Evolutionary conservation across 2,888 invertebrate genomes (phyloP).

Genomic region (Drosophila falleni): DNA sequence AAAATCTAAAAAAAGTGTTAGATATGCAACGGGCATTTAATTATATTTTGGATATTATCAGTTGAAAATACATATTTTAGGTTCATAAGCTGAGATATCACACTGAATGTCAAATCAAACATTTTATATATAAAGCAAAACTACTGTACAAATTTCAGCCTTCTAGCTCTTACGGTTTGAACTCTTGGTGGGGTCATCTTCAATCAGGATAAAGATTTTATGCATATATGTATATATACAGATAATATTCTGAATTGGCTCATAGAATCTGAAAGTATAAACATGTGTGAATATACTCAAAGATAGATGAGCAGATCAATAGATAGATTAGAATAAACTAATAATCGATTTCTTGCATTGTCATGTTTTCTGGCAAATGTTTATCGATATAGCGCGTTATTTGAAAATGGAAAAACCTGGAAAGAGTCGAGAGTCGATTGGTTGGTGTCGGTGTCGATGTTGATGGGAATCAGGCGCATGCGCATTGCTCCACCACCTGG

Average conservation of each 20-base stretch:
- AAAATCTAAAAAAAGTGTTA: not conserved
- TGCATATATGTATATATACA: too few relatives aligned
- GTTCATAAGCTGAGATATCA: too few relatives aligned
- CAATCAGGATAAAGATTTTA: not conserved
- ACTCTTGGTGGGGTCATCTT: not conserved
- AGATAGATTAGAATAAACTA: not conserved
- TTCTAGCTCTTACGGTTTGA: too few relatives aligned
- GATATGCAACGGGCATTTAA: not conserved
- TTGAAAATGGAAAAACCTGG: not conserved
- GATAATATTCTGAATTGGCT: too few relatives aligned
- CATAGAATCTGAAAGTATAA: not conserved
- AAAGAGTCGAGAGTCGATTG: not conserved
- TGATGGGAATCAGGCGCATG: conserved; percentile 42
- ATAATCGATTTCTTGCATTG: conserved; percentile 2
- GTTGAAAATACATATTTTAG: too few relatives aligned
- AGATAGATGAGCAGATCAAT: not conserved
- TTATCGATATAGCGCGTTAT: conserved; percentile 16
- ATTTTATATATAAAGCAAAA: not conserved
- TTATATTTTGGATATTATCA: not conserved
- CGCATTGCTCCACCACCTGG: conserved; percentile 32
- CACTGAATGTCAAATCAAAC: too few relatives aligned
- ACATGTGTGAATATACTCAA: not conserved
- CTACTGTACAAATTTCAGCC: not conserved
- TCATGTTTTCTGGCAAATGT: not conserved
- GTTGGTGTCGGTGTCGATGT: conserved; percentile 19